Evolutionary conservation across 1,140 invertebrate genomes (phyloP).

Genomic region (Cephus cinctus): DNA sequence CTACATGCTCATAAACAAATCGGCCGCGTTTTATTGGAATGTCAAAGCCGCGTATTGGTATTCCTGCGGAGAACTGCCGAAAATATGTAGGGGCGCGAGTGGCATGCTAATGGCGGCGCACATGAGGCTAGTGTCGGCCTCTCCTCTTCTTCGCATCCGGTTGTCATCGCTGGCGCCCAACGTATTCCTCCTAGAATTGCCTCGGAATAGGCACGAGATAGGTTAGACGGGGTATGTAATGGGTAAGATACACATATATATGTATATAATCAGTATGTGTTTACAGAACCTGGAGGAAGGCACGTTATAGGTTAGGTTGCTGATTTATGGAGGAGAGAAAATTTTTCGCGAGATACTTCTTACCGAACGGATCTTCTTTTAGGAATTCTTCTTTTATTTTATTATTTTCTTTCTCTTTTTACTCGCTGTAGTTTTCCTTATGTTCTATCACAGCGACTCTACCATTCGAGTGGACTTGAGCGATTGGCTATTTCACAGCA

Average conservation of each 20-base stretch:
- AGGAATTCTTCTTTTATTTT: constrained; percentile 20
- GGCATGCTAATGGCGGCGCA: constrained; percentile 50
- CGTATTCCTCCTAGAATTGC: no score
- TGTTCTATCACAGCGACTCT: neutral
- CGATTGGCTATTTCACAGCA: constrained; percentile 32
- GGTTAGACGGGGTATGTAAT: neutral
- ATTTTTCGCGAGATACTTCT: constrained; percentile 32
- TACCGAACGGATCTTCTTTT: constrained; percentile 23
- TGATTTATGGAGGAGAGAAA: constrained; percentile 1
- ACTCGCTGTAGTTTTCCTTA: constrained; percentile 1
- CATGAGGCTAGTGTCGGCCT: constrained; percentile 30
- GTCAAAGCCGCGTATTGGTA: constrained; percentile 58
- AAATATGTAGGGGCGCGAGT: constrained; percentile 54
- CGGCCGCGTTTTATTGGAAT: constrained; percentile 58
- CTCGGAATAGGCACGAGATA: neutral
- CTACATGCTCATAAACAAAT: constrained; percentile 57
- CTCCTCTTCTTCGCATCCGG: constrained; percentile 49
- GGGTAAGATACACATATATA: neutral
- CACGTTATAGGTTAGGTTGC: no score
- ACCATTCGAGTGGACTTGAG: constrained; percentile 14
- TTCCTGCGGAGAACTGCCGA: constrained; percentile 52
- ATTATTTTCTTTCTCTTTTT: neutral
- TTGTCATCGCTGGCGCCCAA: constrained; percentile 51
- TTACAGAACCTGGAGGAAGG: no score
- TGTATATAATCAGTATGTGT: neutral